These are phyloP conservation scores for Microctenopoma stevenorrisi DNA, from an alignment of 2,797 vertebrate genomes.

Conservation along the genomic window DNA sequence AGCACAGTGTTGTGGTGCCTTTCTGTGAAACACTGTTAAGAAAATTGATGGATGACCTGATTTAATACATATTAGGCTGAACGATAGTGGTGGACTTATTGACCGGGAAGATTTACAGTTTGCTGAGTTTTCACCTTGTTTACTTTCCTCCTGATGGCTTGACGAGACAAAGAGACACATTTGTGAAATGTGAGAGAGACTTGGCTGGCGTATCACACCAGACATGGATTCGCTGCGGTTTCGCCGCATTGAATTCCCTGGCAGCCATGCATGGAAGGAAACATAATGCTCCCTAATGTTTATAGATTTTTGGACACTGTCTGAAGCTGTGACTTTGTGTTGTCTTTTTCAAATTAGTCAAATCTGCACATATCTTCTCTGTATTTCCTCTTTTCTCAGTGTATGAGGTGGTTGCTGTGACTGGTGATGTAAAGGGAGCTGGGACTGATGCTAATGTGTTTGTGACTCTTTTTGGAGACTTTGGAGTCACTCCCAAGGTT, in stretches of 20 bases:
- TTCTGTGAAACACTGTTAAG: too few relatives aligned
- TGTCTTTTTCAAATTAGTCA: conserved; percentile 16
- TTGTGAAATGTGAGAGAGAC: conserved; percentile 64
- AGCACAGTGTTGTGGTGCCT: too few relatives aligned
- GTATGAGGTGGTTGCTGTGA: conserved; percentile 94
- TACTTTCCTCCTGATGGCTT: conserved; percentile 21
- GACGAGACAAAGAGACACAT: conserved; percentile 37
- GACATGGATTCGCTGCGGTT: conserved; percentile 74
- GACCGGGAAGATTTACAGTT: conserved; percentile 5
- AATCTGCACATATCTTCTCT: background rate
- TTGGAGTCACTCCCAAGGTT: conserved; percentile 93
- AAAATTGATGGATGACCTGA: too few relatives aligned
- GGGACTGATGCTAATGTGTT: conserved; percentile 97
- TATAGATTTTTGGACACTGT: conserved; percentile 56
- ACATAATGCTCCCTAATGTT: conserved; percentile 70
- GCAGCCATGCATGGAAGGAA: conserved; percentile 70
- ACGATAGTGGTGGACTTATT: background rate
- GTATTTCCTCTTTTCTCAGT: conserved; percentile 78
- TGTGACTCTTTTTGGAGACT: conserved; percentile 95
- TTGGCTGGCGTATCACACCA: conserved; percentile 49
- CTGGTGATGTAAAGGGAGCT: conserved; percentile 94
- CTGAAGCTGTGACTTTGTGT: conserved; percentile 45
- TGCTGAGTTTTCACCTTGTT: conserved; percentile 12
- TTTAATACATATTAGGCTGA: too few relatives aligned
- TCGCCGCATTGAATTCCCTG: conserved; percentile 75